Percentiles rank a stretch among this genome's conserved stretches.
Conservation (phyloP, 23 tunicate genomes). For the Botrylloides violaceus region DNA sequence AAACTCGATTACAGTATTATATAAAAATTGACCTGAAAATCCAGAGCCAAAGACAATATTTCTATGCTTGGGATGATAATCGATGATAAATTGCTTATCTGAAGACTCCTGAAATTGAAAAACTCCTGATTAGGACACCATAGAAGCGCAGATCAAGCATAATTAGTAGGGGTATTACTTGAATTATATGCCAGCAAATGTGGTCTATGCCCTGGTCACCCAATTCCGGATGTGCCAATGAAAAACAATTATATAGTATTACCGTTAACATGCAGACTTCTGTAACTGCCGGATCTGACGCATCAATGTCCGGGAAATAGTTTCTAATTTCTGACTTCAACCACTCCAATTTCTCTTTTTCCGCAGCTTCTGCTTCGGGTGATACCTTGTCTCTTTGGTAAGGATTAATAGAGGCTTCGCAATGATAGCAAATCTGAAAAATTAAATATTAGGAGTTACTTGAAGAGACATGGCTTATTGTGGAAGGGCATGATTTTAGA, state of each 20-base stretch:
- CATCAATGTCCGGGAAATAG: constrained; percentile 6
- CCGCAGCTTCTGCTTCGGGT: not conserved
- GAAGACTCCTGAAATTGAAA: not conserved
- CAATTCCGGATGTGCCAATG: too few species aligned
- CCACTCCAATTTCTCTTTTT: not conserved
- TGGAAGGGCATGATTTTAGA: too few species aligned
- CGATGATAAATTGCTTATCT: not conserved
- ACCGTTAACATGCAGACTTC: constrained; percentile 10
- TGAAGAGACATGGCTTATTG: too few species aligned
- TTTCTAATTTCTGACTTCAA: not conserved
- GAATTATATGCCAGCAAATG: not conserved
- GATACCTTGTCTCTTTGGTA: not conserved
- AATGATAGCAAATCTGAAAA: constrained; percentile 11
- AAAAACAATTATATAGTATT: too few species aligned
- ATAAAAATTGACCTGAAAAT: constrained; percentile 16
- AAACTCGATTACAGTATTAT: too few species aligned
- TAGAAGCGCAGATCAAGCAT: not conserved
- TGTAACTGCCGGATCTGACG: constrained; percentile 5
- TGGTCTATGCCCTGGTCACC: too few species aligned
- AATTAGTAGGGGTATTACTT: not conserved
- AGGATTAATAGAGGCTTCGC: not conserved
- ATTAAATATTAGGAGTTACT: not conserved
- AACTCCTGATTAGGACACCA: too few species aligned
- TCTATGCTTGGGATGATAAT: constrained; percentile 18
- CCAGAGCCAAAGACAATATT: constrained; percentile 9